Evolutionary conservation across 1,140 invertebrate genomes (phyloP).

Genomic region (Metaphire vulgaris): DNA sequence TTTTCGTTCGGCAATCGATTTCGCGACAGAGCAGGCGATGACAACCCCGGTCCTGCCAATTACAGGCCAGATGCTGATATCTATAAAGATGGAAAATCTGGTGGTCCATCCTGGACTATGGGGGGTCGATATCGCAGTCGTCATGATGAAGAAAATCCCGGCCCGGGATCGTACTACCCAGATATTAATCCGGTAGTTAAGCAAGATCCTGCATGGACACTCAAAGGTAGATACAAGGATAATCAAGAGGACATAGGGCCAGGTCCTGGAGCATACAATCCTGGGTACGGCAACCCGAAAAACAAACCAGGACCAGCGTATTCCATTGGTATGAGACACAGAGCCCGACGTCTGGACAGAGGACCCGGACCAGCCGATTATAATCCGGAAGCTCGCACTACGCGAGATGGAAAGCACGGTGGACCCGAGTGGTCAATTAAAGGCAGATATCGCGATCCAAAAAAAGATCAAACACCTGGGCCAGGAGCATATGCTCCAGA

Average conservation of each 20-base stretch:
- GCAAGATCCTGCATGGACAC: neutral
- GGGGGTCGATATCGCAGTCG: neutral
- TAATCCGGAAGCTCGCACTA: neutral
- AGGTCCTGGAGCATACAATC: neutral
- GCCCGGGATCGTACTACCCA: neutral
- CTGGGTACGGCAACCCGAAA: neutral
- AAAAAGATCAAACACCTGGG: neutral
- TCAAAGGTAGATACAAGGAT: neutral
- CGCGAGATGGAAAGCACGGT: neutral
- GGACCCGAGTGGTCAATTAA: neutral
- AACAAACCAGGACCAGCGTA: neutral
- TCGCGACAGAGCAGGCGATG: neutral
- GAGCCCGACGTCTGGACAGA: neutral
- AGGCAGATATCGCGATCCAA: neutral
- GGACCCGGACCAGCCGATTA: neutral
- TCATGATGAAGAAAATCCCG: neutral
- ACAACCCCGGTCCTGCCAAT: neutral
- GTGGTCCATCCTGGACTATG: neutral
- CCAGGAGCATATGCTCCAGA: neutral
- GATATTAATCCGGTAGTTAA: neutral
- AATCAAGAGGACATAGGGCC: neutral
- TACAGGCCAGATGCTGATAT: neutral
- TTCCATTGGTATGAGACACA: neutral
- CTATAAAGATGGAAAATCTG: neutral
- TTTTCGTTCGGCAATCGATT: neutral